These are phyloP conservation scores for Hydrochoerus hydrochaeris DNA, from an alignment of 2,113 vertebrate genomes.

Conservation along the genomic window DNA sequence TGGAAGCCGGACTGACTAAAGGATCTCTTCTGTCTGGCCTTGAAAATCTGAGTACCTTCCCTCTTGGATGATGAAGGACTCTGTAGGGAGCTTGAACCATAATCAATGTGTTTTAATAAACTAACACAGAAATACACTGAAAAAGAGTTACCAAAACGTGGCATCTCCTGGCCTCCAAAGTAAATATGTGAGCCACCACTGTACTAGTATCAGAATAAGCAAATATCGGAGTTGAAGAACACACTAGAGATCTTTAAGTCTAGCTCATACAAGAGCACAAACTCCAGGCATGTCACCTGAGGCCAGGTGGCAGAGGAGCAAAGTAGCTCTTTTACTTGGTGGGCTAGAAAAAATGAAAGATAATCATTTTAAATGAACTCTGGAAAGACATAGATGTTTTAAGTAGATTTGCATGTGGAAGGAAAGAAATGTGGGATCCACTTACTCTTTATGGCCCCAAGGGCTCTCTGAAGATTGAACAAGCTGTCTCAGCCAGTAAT, in stretches of 20 bases:
- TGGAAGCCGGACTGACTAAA: not conserved
- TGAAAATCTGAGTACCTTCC: rapidly evolving
- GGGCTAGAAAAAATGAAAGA: constrained; percentile 58
- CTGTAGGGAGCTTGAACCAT: not conserved
- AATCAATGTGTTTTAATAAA: not conserved
- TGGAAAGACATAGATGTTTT: constrained; percentile 66
- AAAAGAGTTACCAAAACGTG: not conserved
- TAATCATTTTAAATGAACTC: constrained; percentile 60
- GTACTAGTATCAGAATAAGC: not conserved
- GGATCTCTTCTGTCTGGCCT: not conserved
- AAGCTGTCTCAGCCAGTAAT: constrained; percentile 64
- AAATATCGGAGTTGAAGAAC: not conserved
- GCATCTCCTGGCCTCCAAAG: not conserved
- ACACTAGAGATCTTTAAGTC: too few relatives aligned
- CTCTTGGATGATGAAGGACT: not conserved
- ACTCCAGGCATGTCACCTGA: not conserved
- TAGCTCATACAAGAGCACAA: not conserved
- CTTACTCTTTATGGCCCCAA: constrained; percentile 50
- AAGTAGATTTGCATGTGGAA: constrained; percentile 68
- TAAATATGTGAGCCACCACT: not conserved
- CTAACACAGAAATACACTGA: not conserved
- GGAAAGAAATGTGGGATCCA: constrained; percentile 61
- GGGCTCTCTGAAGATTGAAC: constrained; percentile 66
- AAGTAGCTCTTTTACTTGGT: not conserved
- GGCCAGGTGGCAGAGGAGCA: not conserved